A percentile compares a stretch with the other conserved stretches of the same genome.
These are phyloP conservation scores for Heliconius himera DNA, from an alignment of 1,140 invertebrate genomes.

Conservation along the genomic window DNA sequence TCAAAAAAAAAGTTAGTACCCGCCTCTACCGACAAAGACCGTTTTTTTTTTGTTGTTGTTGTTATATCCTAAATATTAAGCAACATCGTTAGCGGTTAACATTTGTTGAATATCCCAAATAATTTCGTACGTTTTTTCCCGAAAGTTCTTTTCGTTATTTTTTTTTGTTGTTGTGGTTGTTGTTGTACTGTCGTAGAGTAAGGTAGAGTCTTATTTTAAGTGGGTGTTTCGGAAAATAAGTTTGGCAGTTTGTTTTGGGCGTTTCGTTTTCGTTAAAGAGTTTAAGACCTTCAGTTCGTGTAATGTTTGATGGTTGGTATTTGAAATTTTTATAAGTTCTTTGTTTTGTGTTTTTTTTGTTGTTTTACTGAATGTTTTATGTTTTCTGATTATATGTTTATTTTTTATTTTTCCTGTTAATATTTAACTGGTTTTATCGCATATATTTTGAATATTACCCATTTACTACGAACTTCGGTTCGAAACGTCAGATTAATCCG, in stretches of 20 bases:
- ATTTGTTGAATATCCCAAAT: conserved; percentile 75
- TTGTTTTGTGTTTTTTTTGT: background rate
- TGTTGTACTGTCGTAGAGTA: background rate
- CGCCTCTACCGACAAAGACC: conserved; percentile 58
- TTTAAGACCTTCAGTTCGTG: background rate
- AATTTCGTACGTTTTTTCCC: conserved; percentile 57
- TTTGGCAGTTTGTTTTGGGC: conserved; percentile 44
- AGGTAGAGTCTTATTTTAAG: conserved; percentile 51
- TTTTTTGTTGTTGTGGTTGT: conserved; percentile 46
- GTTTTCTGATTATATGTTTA: background rate
- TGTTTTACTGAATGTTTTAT: background rate
- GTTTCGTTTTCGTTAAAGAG: conserved; percentile 37
- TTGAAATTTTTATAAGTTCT: background rate
- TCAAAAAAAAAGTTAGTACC: conserved; percentile 61
- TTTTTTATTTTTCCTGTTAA: too few relatives aligned
- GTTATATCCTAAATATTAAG: conserved; percentile 74
- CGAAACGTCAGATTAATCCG: too few relatives aligned
- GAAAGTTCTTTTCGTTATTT: conserved; percentile 52
- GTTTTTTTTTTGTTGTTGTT: conserved; percentile 61
- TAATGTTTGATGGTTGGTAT: conserved; percentile 7
- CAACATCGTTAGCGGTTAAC: conserved; percentile 73
- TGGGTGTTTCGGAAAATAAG: conserved; percentile 56
- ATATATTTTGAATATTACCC: too few relatives aligned
- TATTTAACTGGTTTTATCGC: too few relatives aligned
- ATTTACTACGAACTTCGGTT: too few relatives aligned